Base-by-base conservation (phyloP, 2,797 vertebrate genomes). In the Periparus ater region DNA sequence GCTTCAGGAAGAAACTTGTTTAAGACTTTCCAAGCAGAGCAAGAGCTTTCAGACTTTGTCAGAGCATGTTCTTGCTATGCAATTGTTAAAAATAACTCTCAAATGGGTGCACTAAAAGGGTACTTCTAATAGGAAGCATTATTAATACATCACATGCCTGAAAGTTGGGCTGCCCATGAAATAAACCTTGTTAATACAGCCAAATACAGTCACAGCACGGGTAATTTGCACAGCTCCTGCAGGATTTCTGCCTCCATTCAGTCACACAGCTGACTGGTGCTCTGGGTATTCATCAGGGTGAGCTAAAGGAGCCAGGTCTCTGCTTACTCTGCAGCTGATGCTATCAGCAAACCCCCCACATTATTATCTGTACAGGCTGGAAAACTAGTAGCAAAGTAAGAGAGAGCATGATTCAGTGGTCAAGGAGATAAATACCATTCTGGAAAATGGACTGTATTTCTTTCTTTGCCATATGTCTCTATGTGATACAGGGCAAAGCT, bases 1-100 rank as follows among this genome's bases (percentile, higher is more conserved):
- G 89, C 85, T 66, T 94, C 87, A 83, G 61, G 85, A 93, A 86
- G 58, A 91, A 96, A 80, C 79, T 86, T 88, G 85, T 48, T 94
- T 67, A 81, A 85, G 82, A 68, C 72, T 84, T 92, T n/a, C 68
- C 61, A 80, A 88, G 65, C 53, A 85, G 61, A 94, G 45, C 60
- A 82, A 77, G 55, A 91, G 66, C 87, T 75, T 88, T 74, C 72
- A 83, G 93, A 60, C 79, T 68, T 79, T 75, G 85, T 91, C 82
- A 80, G 89, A 80, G 65, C 50, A 30, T 8, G 65, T 70, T 89
- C 91, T 88, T 61, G 57, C 89, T 82, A 71, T n/a, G 75, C 47
- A 57, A 78, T 88, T 80, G 78, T 91, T 88, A 91, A 91, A 91
- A 95, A 85, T 83, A 92, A 61, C 85, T 61, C 78, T 61, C 61